These are phyloP conservation scores for Tortricodes alternella DNA, from an alignment of 2,888 invertebrate genomes.

Conservation along the genomic window DNA sequence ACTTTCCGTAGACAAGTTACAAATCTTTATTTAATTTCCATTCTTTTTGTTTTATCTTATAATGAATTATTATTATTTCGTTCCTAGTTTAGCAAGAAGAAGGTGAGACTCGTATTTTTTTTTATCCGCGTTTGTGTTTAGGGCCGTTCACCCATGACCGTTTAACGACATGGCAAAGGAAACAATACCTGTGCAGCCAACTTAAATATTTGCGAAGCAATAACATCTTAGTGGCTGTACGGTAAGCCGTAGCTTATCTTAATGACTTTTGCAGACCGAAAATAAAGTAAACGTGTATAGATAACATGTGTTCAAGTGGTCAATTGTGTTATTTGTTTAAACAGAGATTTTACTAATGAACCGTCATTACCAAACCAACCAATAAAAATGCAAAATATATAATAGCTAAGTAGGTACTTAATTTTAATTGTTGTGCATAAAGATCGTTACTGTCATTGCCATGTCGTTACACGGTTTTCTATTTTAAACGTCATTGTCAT, in stretches of 20 bases:
- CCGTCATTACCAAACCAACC: not conserved
- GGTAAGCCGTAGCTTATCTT: not conserved
- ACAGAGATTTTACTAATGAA: not conserved
- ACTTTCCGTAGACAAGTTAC: too few species aligned
- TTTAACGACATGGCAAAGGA: constrained; percentile 3
- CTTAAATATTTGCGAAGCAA: not conserved
- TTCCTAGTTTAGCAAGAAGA: not conserved
- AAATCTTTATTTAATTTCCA: too few species aligned
- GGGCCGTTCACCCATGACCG: constrained; percentile 20
- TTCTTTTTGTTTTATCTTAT: too few species aligned
- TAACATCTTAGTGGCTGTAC: not conserved
- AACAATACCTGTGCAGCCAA: constrained; percentile 5
- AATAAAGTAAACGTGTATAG: not conserved
- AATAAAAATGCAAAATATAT: not conserved
- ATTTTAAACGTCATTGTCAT: not conserved
- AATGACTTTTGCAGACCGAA: not conserved
- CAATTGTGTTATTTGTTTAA: not conserved
- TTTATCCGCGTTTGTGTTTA: constrained; percentile 22
- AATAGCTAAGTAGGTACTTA: not conserved
- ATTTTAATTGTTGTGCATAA: not conserved
- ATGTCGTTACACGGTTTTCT: constrained; percentile 1
- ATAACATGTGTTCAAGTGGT: not conserved
- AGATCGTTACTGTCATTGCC: constrained; percentile 3
- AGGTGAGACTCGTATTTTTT: not conserved
- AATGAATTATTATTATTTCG: too few species aligned